Conservation (phyloP, 35 echinoderm and acorn worm species). For the Ptychodera flava region DNA sequence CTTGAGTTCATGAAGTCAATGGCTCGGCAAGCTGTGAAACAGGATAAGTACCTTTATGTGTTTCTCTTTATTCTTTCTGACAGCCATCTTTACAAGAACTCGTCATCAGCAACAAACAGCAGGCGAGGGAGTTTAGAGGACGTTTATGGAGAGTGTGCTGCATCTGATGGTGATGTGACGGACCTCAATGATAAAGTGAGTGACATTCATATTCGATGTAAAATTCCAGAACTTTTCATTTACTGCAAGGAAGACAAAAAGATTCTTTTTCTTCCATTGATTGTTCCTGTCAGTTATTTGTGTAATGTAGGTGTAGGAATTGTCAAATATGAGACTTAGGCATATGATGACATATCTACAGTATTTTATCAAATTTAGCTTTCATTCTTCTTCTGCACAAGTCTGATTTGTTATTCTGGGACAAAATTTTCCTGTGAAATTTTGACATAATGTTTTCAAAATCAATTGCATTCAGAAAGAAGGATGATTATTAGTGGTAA, state of each 20-base stretch:
- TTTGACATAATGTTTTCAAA: no score
- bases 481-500: no score
- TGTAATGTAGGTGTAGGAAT: neutral
- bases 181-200: slow-evolving; percentile 91
- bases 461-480: no score
- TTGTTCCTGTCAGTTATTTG: neutral
- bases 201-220: neutral
- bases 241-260: neutral
- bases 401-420: neutral
- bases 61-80: neutral
- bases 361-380: neutral
- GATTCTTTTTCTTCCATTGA: neutral
- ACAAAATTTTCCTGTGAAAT: no score
- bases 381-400: neutral
- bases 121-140: slow-evolving; percentile 36
- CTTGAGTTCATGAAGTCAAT: no score
- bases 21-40: no score
- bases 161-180: slow-evolving; percentile 81
- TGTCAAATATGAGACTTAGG: neutral
- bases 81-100: slow-evolving; percentile 85
- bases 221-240: neutral
- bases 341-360: neutral
- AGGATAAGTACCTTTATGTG: no score
- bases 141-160: slow-evolving; percentile 80
- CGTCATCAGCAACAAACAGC: slow-evolving; percentile 65